Conservation (phyloP, 2,888 invertebrate genomes). For the Barypeithes pellucidus region DNA sequence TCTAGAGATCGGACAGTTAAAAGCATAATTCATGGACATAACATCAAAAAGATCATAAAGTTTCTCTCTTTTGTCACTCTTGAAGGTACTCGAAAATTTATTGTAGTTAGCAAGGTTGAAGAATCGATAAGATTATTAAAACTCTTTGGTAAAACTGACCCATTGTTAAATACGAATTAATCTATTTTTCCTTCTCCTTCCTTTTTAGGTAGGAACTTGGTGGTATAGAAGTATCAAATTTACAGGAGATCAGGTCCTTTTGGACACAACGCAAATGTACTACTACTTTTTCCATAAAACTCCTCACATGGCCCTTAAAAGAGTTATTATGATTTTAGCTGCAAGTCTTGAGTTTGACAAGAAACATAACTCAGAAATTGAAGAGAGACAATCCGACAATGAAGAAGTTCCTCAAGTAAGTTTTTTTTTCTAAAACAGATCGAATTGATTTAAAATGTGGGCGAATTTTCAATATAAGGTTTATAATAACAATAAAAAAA, state of each 20-base stretch:
- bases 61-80: no score
- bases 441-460: no score
- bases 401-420: constrained; percentile 85
- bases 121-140: no score
- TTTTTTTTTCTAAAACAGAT: no score
- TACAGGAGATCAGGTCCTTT: constrained; percentile 95
- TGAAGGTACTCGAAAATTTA: no score
- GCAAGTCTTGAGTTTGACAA: constrained; percentile 98
- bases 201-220: constrained; percentile 89
- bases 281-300: constrained; percentile 97
- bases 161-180: neutral
- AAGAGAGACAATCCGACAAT: constrained; percentile 93
- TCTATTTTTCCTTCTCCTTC: neutral
- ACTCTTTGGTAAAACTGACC: no score
- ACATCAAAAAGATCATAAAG: no score
- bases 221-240: constrained; percentile 99
- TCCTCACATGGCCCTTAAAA: constrained; percentile 94
- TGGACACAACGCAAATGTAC: constrained; percentile 98
- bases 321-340: constrained; percentile 96
- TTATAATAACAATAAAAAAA: no score
- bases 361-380: constrained; percentile 94
- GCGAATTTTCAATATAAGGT: no score
- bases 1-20: no score
- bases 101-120: no score
- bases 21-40: no score